These are phyloP conservation scores for Pachymerium ferrugineum DNA, from an alignment of 2,888 invertebrate genomes.

Conservation along the genomic window DNA sequence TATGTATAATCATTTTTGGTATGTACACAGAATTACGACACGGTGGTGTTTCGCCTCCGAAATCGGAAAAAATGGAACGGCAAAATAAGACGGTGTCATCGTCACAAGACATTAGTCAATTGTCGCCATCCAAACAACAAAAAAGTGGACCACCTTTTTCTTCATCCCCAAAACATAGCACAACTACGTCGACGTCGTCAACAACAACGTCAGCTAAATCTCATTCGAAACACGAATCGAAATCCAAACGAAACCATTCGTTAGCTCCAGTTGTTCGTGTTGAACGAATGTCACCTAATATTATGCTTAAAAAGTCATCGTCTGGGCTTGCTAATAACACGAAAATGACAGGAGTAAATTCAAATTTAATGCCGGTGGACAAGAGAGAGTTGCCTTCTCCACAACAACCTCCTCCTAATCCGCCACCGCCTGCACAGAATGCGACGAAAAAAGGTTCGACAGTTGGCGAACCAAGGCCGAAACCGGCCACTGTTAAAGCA, in stretches of 20 bases:
- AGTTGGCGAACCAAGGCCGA: slow-evolving; percentile 23
- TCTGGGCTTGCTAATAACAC: slow-evolving; percentile 29
- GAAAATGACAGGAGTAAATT: background rate
- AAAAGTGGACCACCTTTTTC: background rate
- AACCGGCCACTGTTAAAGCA: slow-evolving; percentile 29
- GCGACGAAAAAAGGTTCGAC: background rate
- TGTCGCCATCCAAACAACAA: slow-evolving; percentile 23
- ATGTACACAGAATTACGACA: slow-evolving; percentile 35
- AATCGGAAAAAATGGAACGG: slow-evolving; percentile 30
- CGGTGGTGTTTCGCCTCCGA: slow-evolving; percentile 27
- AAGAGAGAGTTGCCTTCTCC: slow-evolving; percentile 37
- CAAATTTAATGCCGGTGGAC: slow-evolving; percentile 30
- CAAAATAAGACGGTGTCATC: slow-evolving; percentile 29
- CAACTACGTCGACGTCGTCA: background rate
- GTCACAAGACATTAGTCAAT: slow-evolving; percentile 28
- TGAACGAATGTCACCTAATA: slow-evolving; percentile 43
- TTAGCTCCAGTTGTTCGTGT: slow-evolving; percentile 45
- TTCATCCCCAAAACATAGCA: slow-evolving; percentile 27
- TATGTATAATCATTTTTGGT: background rate
- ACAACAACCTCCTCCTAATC: slow-evolving; percentile 37
- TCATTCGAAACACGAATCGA: slow-evolving; percentile 28
- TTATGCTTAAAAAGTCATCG: slow-evolving; percentile 37
- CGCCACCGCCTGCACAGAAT: background rate
- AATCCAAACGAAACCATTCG: slow-evolving; percentile 41
- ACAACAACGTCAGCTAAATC: slow-evolving; percentile 16